phyloP scores from a whole-genome alignment of 2,797 vertebrate species.

The Rallus crepitans region DNA sequence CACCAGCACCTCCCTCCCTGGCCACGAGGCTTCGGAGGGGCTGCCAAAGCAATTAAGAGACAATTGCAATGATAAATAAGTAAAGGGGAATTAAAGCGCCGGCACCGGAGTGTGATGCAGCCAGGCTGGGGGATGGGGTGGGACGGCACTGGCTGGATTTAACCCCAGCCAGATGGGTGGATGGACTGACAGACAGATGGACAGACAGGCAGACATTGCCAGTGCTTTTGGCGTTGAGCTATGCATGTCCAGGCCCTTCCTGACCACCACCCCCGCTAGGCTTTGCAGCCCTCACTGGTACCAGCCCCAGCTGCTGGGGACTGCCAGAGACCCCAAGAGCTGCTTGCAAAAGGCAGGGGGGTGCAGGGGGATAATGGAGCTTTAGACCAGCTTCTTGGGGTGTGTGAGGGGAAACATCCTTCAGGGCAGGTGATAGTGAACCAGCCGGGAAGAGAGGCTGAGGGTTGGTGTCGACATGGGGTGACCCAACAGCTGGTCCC shows the following conservation, averaged over 20 bases:
- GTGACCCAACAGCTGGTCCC: background rate
- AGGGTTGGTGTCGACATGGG: background rate
- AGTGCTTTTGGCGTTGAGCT: background rate
- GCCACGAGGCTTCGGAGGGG: background rate
- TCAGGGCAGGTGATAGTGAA: background rate
- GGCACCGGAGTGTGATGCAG: background rate
- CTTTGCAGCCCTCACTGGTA: background rate
- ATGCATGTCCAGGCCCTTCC: rapidly evolving
- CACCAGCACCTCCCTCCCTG: background rate
- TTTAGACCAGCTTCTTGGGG: background rate
- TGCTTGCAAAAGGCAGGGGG: background rate
- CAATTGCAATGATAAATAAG: constrained; percentile 58
- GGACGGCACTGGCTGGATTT: background rate
- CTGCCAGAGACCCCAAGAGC: background rate
- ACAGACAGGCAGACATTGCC: background rate
- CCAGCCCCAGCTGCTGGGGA: rapidly evolving
- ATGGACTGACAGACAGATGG: background rate
- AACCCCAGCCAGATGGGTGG: background rate
- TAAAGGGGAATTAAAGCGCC: constrained; percentile 29
- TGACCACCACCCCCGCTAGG: background rate
- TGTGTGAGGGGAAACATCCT: rapidly evolving
- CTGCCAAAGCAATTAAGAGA: constrained; percentile 60
- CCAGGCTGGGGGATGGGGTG: background rate
- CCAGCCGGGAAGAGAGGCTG: background rate
- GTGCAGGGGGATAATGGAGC: too few species aligned